Evolutionary conservation across 2,888 invertebrate species (phyloP).

Genomic region (Campaea margaritaria): DNA sequence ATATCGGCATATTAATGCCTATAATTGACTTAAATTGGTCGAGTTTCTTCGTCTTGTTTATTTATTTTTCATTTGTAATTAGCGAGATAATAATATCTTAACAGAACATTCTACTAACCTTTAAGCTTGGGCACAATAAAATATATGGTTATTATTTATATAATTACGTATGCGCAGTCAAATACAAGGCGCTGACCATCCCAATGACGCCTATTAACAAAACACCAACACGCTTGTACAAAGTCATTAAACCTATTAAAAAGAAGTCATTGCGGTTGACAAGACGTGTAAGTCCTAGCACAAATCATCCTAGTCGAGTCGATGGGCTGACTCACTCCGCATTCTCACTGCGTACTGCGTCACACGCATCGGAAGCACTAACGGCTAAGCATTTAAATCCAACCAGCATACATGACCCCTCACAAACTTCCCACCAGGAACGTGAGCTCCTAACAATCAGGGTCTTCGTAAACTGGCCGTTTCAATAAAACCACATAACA

Average conservation of each 20-base stretch:
- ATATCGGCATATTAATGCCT: constrained; percentile 55
- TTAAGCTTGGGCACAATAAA: too few species aligned
- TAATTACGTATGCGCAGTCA: too few species aligned
- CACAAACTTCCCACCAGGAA: neutral
- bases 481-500: constrained; percentile 20
- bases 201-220: constrained; percentile 17
- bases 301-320: constrained; percentile 12
- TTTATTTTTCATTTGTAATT: constrained; percentile 11
- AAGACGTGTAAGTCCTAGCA: constrained; percentile 28
- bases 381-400: constrained; percentile 72
- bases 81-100: neutral
- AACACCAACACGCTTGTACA: constrained; percentile 34
- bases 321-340: constrained; percentile 29
- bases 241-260: constrained; percentile 47
- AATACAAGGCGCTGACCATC: constrained; percentile 10
- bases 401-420: constrained; percentile 28
- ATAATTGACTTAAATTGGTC: constrained; percentile 60
- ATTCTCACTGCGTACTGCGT: constrained; percentile 74
- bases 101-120: too few species aligned
- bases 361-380: constrained; percentile 81
- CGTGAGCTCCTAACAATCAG: neutral
- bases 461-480: constrained; percentile 19
- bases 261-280: constrained; percentile 28
- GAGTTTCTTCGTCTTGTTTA: constrained; percentile 32
- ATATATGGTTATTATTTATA: too few species aligned